Evolutionary conservation across 2,113 vertebrate genomes (phyloP).

Genomic region (Madoqua kirkii): DNA sequence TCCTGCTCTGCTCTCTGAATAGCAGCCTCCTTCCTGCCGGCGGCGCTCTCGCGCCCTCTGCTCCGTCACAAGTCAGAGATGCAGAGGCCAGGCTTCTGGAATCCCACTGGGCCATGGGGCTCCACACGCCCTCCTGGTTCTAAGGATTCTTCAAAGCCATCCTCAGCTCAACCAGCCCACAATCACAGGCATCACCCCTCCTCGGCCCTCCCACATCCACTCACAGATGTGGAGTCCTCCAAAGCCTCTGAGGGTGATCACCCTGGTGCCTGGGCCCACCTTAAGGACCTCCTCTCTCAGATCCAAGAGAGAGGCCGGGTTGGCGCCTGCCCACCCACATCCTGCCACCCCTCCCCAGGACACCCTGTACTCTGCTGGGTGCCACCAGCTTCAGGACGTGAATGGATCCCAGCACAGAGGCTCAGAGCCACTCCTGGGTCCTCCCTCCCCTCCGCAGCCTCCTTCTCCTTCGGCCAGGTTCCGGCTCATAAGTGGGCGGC

Average conservation of each 20-base stretch:
- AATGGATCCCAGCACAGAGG: neutral
- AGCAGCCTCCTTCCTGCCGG: neutral
- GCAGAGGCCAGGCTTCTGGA: neutral
- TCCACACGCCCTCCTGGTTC: neutral
- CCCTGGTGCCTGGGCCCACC: neutral
- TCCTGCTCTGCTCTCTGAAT: neutral
- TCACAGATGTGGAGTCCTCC: neutral
- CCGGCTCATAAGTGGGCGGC: neutral
- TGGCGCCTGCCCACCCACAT: neutral
- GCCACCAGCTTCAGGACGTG: neutral
- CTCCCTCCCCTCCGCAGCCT: neutral
- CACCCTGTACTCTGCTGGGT: neutral
- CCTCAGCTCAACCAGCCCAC: neutral
- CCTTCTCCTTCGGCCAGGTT: no score
- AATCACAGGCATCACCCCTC: neutral
- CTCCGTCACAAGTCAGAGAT: neutral
- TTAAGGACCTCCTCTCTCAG: neutral
- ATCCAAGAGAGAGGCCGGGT: neutral
- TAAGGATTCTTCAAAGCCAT: neutral
- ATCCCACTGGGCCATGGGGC: neutral
- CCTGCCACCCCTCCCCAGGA: conserved; percentile 3
- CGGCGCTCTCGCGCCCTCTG: neutral
- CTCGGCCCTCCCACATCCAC: no score
- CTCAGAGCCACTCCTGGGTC: neutral
- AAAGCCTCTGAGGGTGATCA: neutral